phyloP scores from a whole-genome alignment of 2,797 vertebrate genomes.

The Trematomus bernacchii region DNA sequence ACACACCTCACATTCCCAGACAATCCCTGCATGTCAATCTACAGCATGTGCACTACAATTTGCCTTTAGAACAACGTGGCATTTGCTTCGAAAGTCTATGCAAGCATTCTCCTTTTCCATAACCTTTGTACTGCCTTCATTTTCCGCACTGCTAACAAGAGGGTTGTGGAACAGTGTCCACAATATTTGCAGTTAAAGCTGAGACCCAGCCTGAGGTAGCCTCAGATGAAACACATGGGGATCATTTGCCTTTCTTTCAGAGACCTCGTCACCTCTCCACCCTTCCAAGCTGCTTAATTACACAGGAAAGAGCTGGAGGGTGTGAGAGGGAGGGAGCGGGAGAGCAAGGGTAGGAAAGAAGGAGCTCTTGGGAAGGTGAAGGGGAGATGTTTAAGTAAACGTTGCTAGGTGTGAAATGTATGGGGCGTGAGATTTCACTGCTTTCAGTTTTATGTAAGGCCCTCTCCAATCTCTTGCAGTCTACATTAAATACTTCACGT shows the following conservation, averaged over 20 bases:
- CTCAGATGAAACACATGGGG: conserved; percentile 54
- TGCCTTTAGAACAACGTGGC: conserved; percentile 23
- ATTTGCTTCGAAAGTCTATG: conserved; percentile 43
- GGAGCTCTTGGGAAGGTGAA: conserved; percentile 34
- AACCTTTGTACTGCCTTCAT: conserved; percentile 46
- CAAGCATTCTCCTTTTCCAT: conserved; percentile 23
- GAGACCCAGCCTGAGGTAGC: conserved; percentile 54
- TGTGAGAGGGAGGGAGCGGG: conserved; percentile 20
- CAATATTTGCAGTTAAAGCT: conserved; percentile 57
- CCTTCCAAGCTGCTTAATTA: conserved; percentile 71
- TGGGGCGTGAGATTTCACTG: conserved; percentile 22
- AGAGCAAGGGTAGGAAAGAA: conserved; percentile 27
- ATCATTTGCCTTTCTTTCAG: conserved; percentile 62
- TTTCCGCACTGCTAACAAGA: conserved; percentile 36
- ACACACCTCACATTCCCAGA: conserved; percentile 46
- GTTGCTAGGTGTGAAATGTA: conserved; percentile 45
- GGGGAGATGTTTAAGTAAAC: conserved; percentile 36
- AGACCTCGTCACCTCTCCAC: conserved; percentile 68
- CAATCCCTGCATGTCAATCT: conserved; percentile 36
- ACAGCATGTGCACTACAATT: conserved; percentile 17
- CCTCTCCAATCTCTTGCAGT: conserved; percentile 28
- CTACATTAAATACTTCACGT: conserved; percentile 41
- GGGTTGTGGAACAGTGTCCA: conserved; percentile 35
- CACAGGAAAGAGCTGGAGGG: conserved; percentile 66
- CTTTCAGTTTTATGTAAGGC: conserved; percentile 37